Base-by-base conservation (phyloP, 2,113 vertebrate genomes). In the Colinus virginianus region DNA sequence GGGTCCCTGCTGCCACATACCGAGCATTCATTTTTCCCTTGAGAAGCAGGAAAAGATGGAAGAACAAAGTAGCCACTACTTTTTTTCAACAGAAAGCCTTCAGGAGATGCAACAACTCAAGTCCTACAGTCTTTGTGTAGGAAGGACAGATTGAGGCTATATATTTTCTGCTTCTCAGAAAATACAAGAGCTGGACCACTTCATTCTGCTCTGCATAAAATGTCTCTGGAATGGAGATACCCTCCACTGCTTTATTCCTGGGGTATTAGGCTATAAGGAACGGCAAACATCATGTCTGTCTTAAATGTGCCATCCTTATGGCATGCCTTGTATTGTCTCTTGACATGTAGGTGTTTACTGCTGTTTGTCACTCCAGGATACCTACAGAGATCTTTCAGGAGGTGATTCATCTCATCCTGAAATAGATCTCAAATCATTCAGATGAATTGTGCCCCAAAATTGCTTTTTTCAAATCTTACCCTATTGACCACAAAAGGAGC, bases 281-380 rank as follows among this genome's bases (percentile, higher is more conserved):
- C 87, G 36, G 42, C 9, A 88, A 80, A 93, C 53, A 13, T 20
- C 2, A 1, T 15, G 4, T 15, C 89, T 26, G 20, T 28, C 45
- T 58, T 69, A 53, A 42, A 34, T 0, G 17, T n/a, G n/a, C n/a
- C n/a, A n/a, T 48, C 82, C 48, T 7, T 42, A 55, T 32, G 28
- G 18, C 25, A 46, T 1, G 0, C 7, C 0, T 0, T 17, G 16
- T 11, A 6, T 56, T 46, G 49, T 83, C 25, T 77, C 36, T 32
- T 22, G 40, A 13, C 58, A 9, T 7, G 21, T 49, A 85, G 67
- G 63, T 93, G 90, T 59, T 87, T 85, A 46, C 11, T 62, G 34
- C 53, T 62, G 62, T 91, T 69, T 89, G 55, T 91, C 75, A 82
- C 12, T 36, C 28, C 3, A 5, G 26, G 20, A 4, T 82, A 36